These are phyloP conservation scores for Cyanoderma ruficeps DNA, from an alignment of 2,113 vertebrate species.

Conservation along the genomic window DNA sequence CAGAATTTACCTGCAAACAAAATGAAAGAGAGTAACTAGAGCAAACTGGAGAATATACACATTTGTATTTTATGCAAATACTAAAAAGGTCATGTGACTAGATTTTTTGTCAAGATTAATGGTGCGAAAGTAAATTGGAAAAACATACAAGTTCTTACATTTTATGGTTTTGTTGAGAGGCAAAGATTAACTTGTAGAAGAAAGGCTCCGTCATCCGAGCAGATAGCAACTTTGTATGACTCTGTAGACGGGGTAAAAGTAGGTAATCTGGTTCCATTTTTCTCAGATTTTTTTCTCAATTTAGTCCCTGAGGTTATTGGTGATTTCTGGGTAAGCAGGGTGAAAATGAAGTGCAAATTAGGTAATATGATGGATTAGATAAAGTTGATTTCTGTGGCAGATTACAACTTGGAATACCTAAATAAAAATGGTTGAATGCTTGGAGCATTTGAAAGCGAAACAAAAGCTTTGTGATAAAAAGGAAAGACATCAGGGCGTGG, in stretches of 20 bases:
- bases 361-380: background rate
- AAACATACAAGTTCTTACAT: background rate
- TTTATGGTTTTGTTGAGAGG: background rate
- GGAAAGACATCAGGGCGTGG: background rate
- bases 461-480: background rate
- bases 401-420: background rate
- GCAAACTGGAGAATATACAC: background rate
- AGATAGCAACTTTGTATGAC: background rate
- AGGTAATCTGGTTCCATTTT: background rate
- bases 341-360: background rate
- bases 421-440: background rate
- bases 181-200: background rate
- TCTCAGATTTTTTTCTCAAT: background rate
- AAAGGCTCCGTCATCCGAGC: rapidly evolving
- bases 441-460: background rate
- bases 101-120: background rate
- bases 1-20: background rate
- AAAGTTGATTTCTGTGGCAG: background rate
- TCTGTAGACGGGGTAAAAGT: background rate
- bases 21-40: background rate
- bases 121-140: slow-evolving; percentile 14
- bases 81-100: background rate
- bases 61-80: background rate
- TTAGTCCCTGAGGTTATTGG: background rate
- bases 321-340: background rate